These are phyloP conservation scores for Mormyrus iriodes DNA, from an alignment of 2,113 vertebrate genomes.

Conservation along the genomic window DNA sequence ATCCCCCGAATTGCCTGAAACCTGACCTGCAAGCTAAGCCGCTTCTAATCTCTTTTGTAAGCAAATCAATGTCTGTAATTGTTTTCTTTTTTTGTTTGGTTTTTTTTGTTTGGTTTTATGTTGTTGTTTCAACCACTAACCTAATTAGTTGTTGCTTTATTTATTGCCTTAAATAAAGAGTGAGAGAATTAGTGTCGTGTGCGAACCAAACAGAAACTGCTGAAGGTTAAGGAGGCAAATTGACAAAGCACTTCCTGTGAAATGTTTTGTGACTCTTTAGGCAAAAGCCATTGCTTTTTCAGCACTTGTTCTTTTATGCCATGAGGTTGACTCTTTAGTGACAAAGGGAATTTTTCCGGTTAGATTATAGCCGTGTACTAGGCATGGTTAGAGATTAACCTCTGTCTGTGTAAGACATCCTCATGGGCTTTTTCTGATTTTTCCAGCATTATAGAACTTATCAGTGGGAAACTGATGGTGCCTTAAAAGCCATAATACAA, in stretches of 20 bases:
- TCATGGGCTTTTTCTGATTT: not conserved
- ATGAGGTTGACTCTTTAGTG: not conserved
- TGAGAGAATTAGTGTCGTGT: not conserved
- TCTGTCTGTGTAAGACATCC: not conserved
- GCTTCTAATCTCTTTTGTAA: conserved; percentile 40
- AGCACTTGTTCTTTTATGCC: not conserved
- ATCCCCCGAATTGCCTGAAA: conserved; percentile 58
- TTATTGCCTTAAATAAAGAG: conserved; percentile 39
- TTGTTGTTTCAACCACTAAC: conserved; percentile 25
- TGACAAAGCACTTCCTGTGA: not conserved
- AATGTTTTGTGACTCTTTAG: not conserved
- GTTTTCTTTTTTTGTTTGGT: conserved; percentile 36
- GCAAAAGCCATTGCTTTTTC: not conserved
- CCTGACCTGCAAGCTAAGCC: conserved; percentile 55
- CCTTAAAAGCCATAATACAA: not conserved
- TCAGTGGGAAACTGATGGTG: not conserved
- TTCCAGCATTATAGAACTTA: not conserved
- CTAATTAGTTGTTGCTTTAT: conserved; percentile 39
- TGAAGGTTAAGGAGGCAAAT: not conserved
- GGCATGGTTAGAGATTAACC: not conserved
- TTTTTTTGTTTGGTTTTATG: not conserved
- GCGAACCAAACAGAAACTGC: not conserved
- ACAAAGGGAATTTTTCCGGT: not conserved
- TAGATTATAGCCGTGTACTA: not conserved
- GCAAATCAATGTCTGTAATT: conserved; percentile 54